Evolutionary conservation across 2,113 vertebrate species (phyloP).

Genomic region (Ceyx cyanopectus): DNA sequence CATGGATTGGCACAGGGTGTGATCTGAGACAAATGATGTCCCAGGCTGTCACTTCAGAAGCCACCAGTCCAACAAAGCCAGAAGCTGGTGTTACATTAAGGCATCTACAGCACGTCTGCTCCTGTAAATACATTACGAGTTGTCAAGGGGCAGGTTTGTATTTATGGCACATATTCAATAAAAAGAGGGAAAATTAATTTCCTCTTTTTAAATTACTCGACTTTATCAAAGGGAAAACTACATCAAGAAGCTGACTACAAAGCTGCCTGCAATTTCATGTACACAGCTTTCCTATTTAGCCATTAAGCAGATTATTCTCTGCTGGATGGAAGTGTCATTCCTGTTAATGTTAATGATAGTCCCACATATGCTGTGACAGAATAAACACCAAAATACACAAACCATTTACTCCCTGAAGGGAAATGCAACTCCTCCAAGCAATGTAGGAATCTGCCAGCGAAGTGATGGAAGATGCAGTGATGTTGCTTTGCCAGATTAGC

Average conservation of each 20-base stretch:
- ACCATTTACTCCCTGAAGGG: not conserved
- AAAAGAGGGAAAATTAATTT: conserved; percentile 11
- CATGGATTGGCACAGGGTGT: not conserved
- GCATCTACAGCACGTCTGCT: not conserved
- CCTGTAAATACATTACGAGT: not conserved
- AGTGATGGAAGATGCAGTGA: not conserved
- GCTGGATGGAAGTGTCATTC: not conserved
- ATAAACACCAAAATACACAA: not conserved
- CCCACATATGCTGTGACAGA: not conserved
- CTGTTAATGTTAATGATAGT: conserved; percentile 19
- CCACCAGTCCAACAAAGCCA: not conserved
- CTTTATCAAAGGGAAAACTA: not conserved
- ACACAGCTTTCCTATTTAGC: conserved; percentile 1
- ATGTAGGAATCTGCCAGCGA: not conserved
- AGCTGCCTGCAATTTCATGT: not conserved
- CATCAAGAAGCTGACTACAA: not conserved
- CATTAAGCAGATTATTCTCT: conserved; percentile 13
- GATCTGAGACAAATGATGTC: not conserved
- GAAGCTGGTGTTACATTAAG: not conserved
- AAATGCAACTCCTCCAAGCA: conserved; percentile 11
- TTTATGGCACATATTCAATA: not conserved
- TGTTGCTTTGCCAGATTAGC: not conserved
- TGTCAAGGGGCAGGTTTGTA: not conserved
- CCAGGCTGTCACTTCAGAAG: not conserved
- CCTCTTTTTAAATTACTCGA: not conserved